Conservation (phyloP, 2,888 invertebrate genomes). For the Malthinus flaveolus region DNA sequence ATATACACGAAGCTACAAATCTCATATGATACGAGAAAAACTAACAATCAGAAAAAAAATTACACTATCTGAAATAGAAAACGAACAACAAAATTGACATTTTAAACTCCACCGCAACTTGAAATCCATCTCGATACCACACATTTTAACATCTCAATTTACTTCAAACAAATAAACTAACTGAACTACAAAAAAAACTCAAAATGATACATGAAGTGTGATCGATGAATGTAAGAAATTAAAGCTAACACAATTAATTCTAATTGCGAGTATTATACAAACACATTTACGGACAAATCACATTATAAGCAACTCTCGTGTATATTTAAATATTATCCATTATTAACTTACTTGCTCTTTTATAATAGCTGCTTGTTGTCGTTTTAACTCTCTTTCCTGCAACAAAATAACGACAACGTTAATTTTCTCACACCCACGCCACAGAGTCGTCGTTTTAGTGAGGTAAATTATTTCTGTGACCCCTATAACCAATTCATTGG, state of each 20-base stretch:
- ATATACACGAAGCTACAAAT: constrained; percentile 51
- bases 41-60: constrained; percentile 3
- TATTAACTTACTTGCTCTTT: constrained; percentile 84
- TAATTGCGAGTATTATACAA: constrained; percentile 15
- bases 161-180: too few species aligned
- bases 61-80: neutral
- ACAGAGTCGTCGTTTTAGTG: neutral
- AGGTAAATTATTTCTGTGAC: neutral
- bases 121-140: too few species aligned
- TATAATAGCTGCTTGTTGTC: constrained; percentile 84
- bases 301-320: constrained; percentile 8
- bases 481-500: too few species aligned
- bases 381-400: constrained; percentile 88
- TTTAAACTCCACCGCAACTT: too few species aligned
- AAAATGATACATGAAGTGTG: constrained; percentile 19
- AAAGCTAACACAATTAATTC: constrained; percentile 17
- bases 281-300: constrained; percentile 11
- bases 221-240: constrained; percentile 15
- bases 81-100: neutral
- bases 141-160: too few species aligned
- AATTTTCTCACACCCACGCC: neutral
- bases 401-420: constrained; percentile 51
- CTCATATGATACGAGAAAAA: constrained; percentile 20
- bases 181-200: constrained; percentile 9
- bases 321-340: neutral